Evolutionary conservation across 53 echinoderm and acorn worm genomes (phyloP), one percentile per base, ranked within the genome.

Genomic region (Crossaster papposus): DNA sequence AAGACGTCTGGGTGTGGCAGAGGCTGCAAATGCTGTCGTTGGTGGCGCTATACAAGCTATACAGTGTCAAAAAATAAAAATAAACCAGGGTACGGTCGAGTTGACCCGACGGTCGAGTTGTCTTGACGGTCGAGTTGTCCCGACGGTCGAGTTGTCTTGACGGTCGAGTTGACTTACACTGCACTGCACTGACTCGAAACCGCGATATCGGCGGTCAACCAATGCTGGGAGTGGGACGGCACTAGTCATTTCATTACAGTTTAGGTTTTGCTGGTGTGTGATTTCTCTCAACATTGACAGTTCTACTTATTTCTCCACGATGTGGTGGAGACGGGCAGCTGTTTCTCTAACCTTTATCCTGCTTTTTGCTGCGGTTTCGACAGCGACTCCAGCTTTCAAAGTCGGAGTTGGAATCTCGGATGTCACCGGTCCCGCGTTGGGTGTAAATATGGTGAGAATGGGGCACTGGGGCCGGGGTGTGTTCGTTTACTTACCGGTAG

Each of bases 351-450:
- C 58, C 26, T 62, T 87, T 20, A 54, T 17, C 36, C 64, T 87
- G 55, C 76, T 76, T 36, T 77, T 87, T 36, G 87, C 63, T 36
- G 76, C 33, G 64, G 77, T 77, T 54, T 36, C 33, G 30, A 77
- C 87, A 23, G 77, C 87, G 26, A 58, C 75, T 54, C 76, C 87
- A 0, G 74, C 30, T 22, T 87, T 77, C 63, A 87, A 62, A 29
- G 65, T 96, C 20, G 97, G 97, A 31, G 93, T 89, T 24, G 97
- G 97, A 13, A 96, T 95, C 34, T 92, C 92, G 55, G 97, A 96
- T 88, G 92, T 95, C 36, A 96, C 97, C 28, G 97, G 97, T 1
- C 97, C 97, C 34, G 95, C 97, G 17, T 85, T 95, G 51, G 95
- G 94, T 75, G 97, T 95, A 22, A 95, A 95, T 50, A 92, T 96